These are phyloP conservation scores for Ctenopoma kingsleyae DNA, from an alignment of 2,797 vertebrate species.

Conservation along the genomic window DNA sequence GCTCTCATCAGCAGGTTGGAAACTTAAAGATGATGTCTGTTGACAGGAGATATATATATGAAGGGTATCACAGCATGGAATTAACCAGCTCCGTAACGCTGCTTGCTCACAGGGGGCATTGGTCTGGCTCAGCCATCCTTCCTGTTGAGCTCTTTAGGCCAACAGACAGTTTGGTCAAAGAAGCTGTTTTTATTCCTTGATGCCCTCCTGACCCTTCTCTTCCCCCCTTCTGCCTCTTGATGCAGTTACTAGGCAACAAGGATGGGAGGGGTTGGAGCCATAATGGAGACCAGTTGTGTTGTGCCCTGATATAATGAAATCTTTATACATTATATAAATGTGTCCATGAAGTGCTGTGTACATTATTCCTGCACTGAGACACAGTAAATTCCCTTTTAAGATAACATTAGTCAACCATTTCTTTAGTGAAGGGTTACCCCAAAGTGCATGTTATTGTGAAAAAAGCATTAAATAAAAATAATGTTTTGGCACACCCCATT, in stretches of 20 bases:
- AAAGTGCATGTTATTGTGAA: slow-evolving; percentile 68
- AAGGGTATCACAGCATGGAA: slow-evolving; percentile 70
- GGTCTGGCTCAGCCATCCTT: slow-evolving; percentile 44
- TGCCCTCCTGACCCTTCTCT: slow-evolving; percentile 61
- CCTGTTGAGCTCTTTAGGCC: slow-evolving; percentile 46
- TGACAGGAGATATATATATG: slow-evolving; percentile 71
- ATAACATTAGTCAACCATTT: slow-evolving; percentile 50
- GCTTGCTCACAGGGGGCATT: slow-evolving; percentile 45
- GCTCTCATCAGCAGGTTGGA: slow-evolving; percentile 76
- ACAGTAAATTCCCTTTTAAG: slow-evolving; percentile 27
- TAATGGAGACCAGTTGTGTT: slow-evolving; percentile 34
- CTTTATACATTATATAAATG: slow-evolving; percentile 37
- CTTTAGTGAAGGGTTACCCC: slow-evolving; percentile 56
- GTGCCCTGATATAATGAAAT: slow-evolving; percentile 31
- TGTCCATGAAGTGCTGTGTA: slow-evolving; percentile 17
- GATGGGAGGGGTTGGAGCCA: slow-evolving; percentile 42
- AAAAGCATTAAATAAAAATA: slow-evolving; percentile 77
- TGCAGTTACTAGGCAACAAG: slow-evolving; percentile 78
- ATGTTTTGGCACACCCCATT: slow-evolving; percentile 79
- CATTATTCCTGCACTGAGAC: slow-evolving; percentile 14
- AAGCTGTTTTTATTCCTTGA: slow-evolving; percentile 53
- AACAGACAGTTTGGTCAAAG: slow-evolving; percentile 48
- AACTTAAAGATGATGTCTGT: slow-evolving; percentile 71
- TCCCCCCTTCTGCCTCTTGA: slow-evolving; percentile 46
- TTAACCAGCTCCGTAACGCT: slow-evolving; percentile 70